phyloP scores from a whole-genome alignment of 2,113 vertebrate genomes.

The Nettapus auritus region DNA sequence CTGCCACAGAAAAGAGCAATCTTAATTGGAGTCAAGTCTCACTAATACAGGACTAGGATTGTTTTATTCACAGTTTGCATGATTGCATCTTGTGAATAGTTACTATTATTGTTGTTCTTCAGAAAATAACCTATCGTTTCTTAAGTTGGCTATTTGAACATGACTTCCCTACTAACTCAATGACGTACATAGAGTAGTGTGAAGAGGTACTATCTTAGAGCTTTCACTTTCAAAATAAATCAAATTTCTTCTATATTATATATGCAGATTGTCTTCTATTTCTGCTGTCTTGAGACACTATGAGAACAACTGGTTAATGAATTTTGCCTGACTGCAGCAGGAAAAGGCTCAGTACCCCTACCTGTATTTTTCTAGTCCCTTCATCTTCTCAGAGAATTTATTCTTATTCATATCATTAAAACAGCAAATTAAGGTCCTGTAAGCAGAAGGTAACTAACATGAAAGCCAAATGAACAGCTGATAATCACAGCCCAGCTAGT shows the following conservation, averaged over 20 bases:
- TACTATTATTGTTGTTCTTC: conserved; percentile 44
- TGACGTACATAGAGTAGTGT: conserved; percentile 23
- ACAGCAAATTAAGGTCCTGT: not conserved
- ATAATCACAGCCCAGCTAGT: not conserved
- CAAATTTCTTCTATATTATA: not conserved
- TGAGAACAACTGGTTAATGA: not conserved
- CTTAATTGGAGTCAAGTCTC: conserved; percentile 61
- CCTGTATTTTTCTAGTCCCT: not conserved
- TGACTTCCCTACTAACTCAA: conserved; percentile 59
- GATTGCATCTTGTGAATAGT: conserved; percentile 63
- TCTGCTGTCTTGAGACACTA: not conserved
- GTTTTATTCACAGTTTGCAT: conserved; percentile 68
- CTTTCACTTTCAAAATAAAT: conserved; percentile 51
- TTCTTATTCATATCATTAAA: not conserved
- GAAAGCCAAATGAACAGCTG: not conserved
- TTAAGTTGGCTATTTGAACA: conserved; percentile 65
- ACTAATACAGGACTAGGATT: conserved; percentile 48
- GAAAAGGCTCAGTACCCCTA: not conserved
- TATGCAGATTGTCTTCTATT: not conserved
- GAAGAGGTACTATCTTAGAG: conserved; percentile 48
- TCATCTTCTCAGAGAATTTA: not conserved
- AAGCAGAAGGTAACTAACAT: not conserved
- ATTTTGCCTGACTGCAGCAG: not conserved
- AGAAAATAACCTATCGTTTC: conserved; percentile 73
- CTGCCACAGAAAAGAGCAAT: conserved; percentile 42